phyloP scores from a whole-genome alignment of 1,140 invertebrate genomes.

The Anastrepha ludens region DNA sequence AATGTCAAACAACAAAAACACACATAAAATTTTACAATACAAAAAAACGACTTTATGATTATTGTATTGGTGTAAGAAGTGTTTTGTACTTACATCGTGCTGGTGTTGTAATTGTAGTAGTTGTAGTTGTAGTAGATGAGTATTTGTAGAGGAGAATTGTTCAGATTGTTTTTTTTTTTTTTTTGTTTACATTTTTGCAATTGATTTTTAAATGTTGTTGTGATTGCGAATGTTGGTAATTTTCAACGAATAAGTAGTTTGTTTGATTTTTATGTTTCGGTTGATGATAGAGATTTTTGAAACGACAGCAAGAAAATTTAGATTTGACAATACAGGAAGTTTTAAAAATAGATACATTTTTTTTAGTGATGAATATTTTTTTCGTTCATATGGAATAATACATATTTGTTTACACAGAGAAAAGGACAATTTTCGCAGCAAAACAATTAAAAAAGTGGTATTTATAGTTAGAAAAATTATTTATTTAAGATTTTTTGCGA shows the following conservation, averaged over 20 bases:
- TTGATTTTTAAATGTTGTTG: conserved; percentile 55
- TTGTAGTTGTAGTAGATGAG: conserved; percentile 55
- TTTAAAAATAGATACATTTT: conserved; percentile 30
- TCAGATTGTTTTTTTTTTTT: conserved; percentile 37
- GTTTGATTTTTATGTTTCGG: conserved; percentile 45
- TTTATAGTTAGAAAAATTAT: conserved; percentile 8
- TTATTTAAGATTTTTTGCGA: background rate
- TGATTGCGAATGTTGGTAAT: conserved; percentile 52
- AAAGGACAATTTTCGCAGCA: conserved; percentile 1
- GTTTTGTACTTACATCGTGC: conserved; percentile 74
- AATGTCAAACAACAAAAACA: conserved; percentile 16
- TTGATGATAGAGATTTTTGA: conserved; percentile 40
- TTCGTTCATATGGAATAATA: conserved; percentile 37
- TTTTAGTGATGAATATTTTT: conserved; percentile 9
- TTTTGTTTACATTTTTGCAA: background rate
- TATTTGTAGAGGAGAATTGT: conserved; percentile 25
- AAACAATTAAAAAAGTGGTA: conserved; percentile 4
- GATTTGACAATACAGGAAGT: conserved; percentile 53
- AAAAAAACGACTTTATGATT: conserved; percentile 16
- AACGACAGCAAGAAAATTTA: conserved; percentile 44
- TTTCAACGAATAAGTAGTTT: conserved; percentile 42
- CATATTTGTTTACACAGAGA: conserved; percentile 40
- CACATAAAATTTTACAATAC: background rate
- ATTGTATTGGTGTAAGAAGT: conserved; percentile 54
- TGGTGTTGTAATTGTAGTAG: conserved; percentile 64